Conservation (phyloP, 1,140 invertebrate species). For the Eriosoma lanigerum region DNA sequence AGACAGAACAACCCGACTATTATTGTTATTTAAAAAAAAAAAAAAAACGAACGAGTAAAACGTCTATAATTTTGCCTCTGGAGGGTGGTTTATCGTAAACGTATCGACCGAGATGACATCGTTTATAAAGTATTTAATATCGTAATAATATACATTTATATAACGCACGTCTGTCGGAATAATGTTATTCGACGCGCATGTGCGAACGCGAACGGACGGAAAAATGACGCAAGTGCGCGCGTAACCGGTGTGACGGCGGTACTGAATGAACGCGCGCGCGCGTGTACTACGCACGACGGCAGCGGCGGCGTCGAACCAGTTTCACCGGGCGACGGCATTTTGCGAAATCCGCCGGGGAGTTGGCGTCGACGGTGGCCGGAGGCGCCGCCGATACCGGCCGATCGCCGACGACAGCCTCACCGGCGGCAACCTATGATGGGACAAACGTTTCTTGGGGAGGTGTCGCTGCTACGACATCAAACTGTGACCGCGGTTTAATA, state of each 20-base stretch:
- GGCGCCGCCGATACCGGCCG: conserved; percentile 23
- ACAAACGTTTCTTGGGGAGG: neutral
- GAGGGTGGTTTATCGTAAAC: too few species aligned
- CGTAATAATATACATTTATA: too few species aligned
- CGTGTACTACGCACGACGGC: neutral
- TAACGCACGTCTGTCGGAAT: too few species aligned
- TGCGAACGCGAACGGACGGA: neutral
- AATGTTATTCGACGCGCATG: neutral
- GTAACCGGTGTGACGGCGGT: conserved; percentile 31
- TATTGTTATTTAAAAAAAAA: too few species aligned
- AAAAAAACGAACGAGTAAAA: too few species aligned
- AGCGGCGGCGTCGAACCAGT: conserved; percentile 40
- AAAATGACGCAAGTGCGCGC: conserved; percentile 19
- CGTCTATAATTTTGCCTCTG: too few species aligned
- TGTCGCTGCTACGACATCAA: neutral
- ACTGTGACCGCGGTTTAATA: too few species aligned
- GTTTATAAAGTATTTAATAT: too few species aligned
- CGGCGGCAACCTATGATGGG: conserved; percentile 10
- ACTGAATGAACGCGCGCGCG: conserved; percentile 33
- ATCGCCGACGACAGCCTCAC: conserved; percentile 11
- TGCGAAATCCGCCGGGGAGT: conserved; percentile 28
- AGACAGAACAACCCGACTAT: too few species aligned
- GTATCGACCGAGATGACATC: too few species aligned
- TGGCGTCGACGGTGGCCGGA: neutral
- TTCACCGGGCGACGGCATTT: conserved; percentile 23